Evolutionary conservation across 2,113 vertebrate genomes (phyloP).

Genomic region (Emberiza fucata): DNA sequence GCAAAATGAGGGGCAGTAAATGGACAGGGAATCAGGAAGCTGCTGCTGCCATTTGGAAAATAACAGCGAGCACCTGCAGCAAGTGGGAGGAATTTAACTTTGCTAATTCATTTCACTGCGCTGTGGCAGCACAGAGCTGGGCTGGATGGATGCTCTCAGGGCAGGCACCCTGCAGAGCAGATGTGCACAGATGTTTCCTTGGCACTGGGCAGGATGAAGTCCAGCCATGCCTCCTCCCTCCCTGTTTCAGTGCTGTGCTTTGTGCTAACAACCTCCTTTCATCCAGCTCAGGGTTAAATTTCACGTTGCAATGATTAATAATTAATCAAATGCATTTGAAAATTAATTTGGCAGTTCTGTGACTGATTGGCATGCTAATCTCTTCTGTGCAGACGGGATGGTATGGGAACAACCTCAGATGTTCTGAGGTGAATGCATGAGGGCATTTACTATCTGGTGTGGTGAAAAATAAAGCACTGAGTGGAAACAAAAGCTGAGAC

Average conservation of each 20-base stretch:
- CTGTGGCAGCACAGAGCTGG: not conserved
- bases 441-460: not conserved
- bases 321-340: conserved; percentile 46
- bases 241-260: not conserved
- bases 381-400: not conserved
- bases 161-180: not conserved
- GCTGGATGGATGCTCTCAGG: not conserved
- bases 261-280: not conserved
- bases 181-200: not conserved
- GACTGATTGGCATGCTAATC: conserved; percentile 9
- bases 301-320: not conserved
- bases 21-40: not conserved
- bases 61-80: not conserved
- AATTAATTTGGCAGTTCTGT: conserved; percentile 22
- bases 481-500: not conserved
- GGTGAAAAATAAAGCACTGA: not conserved
- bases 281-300: not conserved
- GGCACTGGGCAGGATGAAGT: not conserved
- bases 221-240: not conserved
- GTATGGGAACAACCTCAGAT: not conserved
- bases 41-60: not conserved
- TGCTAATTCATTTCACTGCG: not conserved
- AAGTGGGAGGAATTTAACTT: not conserved
- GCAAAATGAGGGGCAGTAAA: not conserved
- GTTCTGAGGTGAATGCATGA: conserved; percentile 22